Evolutionary conservation across 2,888 invertebrate species (phyloP).

Genomic region (Drosophila aldrichi): DNA sequence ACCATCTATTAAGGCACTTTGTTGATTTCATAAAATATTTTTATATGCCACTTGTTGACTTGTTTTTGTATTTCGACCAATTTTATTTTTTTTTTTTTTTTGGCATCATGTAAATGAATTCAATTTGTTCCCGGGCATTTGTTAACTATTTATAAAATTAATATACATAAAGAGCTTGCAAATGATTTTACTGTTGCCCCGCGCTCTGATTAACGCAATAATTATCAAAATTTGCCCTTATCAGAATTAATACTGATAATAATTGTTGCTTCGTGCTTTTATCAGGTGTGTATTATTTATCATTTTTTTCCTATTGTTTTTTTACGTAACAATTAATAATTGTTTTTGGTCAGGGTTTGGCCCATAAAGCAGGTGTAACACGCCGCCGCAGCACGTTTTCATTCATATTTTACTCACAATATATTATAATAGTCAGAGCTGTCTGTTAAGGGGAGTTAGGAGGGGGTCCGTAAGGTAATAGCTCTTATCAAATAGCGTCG

Average conservation of each 20-base stretch:
- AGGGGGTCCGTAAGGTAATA: background rate
- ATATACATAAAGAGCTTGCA: constrained; percentile 8
- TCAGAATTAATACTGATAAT: constrained; percentile 31
- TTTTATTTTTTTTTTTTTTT: background rate
- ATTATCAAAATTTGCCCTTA: constrained; percentile 14
- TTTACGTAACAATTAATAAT: constrained; percentile 29
- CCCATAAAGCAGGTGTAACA: constrained; percentile 27
- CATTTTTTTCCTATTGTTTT: background rate
- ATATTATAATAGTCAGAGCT: background rate
- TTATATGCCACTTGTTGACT: constrained; percentile 36
- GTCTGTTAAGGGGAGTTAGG: background rate
- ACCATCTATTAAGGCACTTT: constrained; percentile 30
- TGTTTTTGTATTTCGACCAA: background rate
- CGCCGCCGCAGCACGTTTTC: constrained; percentile 16
- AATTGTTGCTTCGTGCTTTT: constrained; percentile 13
- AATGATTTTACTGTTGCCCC: constrained; percentile 25
- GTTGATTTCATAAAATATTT: constrained; percentile 38
- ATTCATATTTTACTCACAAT: constrained; percentile 23
- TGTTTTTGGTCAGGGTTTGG: constrained; percentile 17
- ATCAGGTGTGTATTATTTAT: constrained; percentile 10
- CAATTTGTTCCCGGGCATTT: constrained; percentile 6
- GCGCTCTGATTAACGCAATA: constrained; percentile 21
- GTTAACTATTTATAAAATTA: constrained; percentile 21
- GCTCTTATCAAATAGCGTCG: constrained; percentile 27
- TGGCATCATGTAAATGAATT: constrained; percentile 25